Evolutionary conservation across 2,113 vertebrate species (phyloP), one percentile per base, ranked within the genome.

Genomic region (Chamaea fasciata): DNA sequence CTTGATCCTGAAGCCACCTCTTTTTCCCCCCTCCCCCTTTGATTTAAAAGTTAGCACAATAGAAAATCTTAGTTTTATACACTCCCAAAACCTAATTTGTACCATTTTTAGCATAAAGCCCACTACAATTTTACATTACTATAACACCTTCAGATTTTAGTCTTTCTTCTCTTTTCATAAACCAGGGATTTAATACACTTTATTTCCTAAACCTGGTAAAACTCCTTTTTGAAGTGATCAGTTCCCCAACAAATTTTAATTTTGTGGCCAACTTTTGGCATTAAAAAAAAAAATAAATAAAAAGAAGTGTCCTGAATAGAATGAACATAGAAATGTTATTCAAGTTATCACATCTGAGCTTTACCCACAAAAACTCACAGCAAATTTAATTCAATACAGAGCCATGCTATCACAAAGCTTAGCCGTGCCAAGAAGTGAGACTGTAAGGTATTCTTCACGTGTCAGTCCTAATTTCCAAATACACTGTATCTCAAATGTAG

Each of bases 1-100:
- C 92, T 92, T 96, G 88, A 96, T 95, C 92, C 96, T 70, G 50
- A 93, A 90, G 74, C 76, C 42, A 74, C 81, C 73, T 94, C 96
- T 95, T 96, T 96, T 87, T 5, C 14, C 39, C 91, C 83, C 95
- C 69, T 90, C 94, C 93, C 91, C 92, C 69, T 59, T 16, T 9
- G 33, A 67, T 95, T 90, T 85, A 83, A 83, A 96, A 96, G 65
- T 94, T 94, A 76, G 33, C 44, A 85, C 28, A 93, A 80, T 3
- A 76, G 35, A 90, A 95, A 91, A 67, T 74, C 39, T n/a, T 65
- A 39, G 24, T 88, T 92, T 92, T 70, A 76, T 70, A 81, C 21
- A 69, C 30, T 71, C 65, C 33, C 42, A 80, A 89, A 91, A 55
- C 15, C 22, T 80, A 62, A 67, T 65, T 77, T 62, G 27, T 76